A percentile compares a stretch with the other conserved stretches of the same genome.
phyloP scores from a whole-genome alignment of 2,888 invertebrate species.

The Dendrolimus pini region DNA sequence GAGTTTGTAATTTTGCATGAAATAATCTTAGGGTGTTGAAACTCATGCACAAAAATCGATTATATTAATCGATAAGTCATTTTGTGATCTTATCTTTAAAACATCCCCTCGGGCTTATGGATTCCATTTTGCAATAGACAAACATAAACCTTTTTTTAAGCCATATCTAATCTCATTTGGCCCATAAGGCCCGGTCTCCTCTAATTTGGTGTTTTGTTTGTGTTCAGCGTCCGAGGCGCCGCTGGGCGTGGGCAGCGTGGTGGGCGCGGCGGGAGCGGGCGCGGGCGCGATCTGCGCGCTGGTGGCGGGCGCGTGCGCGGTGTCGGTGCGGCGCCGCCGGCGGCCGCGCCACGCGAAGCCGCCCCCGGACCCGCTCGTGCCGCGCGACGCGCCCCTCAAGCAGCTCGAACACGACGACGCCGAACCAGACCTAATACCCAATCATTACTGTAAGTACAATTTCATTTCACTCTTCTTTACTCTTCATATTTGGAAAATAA shows the following conservation, averaged over 20 bases:
- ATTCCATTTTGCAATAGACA: too few species aligned
- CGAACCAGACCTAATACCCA: constrained; percentile 67
- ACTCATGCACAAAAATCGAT: too few species aligned
- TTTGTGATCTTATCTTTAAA: too few species aligned
- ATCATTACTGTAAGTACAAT: constrained; percentile 56
- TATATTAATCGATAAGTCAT: too few species aligned
- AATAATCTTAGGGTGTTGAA: too few species aligned
- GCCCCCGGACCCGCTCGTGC: constrained; percentile 29
- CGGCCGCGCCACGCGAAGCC: constrained; percentile 30
- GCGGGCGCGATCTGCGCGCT: constrained; percentile 45
- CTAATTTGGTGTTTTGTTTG: background rate
- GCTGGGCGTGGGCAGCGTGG: constrained; percentile 47
- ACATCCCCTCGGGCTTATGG: too few species aligned
- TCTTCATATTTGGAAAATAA: too few species aligned
- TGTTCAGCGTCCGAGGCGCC: constrained; percentile 47
- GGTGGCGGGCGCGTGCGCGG: constrained; percentile 44
- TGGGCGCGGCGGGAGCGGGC: constrained; percentile 44
- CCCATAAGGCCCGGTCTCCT: too few species aligned
- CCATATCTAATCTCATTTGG: too few species aligned
- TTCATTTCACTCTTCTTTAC: background rate
- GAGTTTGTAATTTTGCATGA: too few species aligned
- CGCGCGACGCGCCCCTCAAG: constrained; percentile 27
- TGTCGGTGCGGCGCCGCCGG: constrained; percentile 40
- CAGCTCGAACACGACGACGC: constrained; percentile 51
- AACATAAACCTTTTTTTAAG: too few species aligned